Evolutionary conservation across 2,113 vertebrate species (phyloP).

Genomic region (Mesoclemmys tuberculata): DNA sequence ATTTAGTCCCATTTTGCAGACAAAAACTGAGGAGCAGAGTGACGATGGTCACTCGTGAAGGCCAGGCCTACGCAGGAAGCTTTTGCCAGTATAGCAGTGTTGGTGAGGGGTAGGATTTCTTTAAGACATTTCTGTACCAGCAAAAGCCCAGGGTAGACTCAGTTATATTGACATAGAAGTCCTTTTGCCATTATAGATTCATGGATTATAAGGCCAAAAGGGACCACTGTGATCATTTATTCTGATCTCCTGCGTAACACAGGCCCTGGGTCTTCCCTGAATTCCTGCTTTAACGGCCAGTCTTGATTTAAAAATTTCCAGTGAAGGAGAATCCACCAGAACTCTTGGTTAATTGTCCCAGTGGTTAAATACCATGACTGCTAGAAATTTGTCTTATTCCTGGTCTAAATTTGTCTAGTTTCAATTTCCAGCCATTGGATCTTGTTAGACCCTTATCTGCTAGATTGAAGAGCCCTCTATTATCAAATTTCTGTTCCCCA

Average conservation of each 20-base stretch:
- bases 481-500: neutral
- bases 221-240: fast-evolving
- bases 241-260: neutral
- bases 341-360: neutral
- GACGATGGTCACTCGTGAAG: neutral
- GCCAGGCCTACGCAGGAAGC: fast-evolving
- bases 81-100: fast-evolving
- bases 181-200: neutral
- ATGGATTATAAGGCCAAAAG: neutral
- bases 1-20: neutral
- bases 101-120: neutral
- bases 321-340: neutral
- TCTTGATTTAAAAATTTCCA: neutral
- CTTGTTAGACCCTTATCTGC: neutral
- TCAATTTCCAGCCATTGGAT: neutral
- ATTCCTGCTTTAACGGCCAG: neutral
- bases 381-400: neutral
- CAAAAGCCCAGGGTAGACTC: fast-evolving
- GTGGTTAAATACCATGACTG: neutral
- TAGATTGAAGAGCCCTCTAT: neutral
- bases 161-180: neutral
- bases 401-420: neutral
- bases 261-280: neutral
- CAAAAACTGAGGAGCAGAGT: neutral
- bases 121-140: neutral